A percentile compares a stretch with the other conserved stretches of the same genome.
Evolutionary conservation across 2,888 invertebrate species (phyloP).

Genomic region (Conops quadrifasciatus): DNA sequence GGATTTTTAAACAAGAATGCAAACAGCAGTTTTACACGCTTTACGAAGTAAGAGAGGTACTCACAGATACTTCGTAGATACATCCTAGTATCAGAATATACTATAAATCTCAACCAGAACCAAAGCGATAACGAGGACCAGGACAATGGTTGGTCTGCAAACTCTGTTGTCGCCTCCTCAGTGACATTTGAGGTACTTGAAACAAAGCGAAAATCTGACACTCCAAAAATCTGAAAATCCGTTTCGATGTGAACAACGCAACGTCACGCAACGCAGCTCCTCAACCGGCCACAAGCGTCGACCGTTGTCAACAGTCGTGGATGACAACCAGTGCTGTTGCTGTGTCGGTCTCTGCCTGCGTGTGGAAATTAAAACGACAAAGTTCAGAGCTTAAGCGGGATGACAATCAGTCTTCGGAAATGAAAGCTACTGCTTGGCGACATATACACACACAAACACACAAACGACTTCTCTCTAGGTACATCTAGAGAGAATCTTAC

Average conservation of each 20-base stretch:
- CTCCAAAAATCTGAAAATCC: conserved; percentile 25
- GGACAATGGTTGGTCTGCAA: conserved; percentile 42
- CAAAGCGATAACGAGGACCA: conserved; percentile 21
- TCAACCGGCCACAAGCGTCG: not conserved
- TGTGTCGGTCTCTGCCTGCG: conserved; percentile 48
- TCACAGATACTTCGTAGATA: conserved; percentile 12
- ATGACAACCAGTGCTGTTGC: conserved; percentile 45
- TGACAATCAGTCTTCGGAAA: conserved; percentile 58
- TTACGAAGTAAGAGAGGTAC: not conserved
- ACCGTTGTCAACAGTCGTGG: not conserved
- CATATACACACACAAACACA: not conserved
- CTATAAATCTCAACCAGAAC: not conserved
- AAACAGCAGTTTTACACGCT: conserved; percentile 33
- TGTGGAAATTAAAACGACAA: conserved; percentile 62
- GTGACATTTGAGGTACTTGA: conserved; percentile 26
- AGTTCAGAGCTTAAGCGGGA: conserved; percentile 64
- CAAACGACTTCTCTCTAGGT: not conserved
- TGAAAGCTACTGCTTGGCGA: conserved; percentile 36
- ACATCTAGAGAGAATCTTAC: no score
- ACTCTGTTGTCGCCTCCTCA: not conserved
- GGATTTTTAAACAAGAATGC: conserved; percentile 4
- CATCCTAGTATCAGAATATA: not conserved
- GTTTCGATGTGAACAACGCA: not conserved
- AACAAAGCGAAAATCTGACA: conserved; percentile 49
- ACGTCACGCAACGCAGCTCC: not conserved